Base-by-base conservation (phyloP, 2,797 vertebrate genomes). In the Spinus olivaceus region DNA sequence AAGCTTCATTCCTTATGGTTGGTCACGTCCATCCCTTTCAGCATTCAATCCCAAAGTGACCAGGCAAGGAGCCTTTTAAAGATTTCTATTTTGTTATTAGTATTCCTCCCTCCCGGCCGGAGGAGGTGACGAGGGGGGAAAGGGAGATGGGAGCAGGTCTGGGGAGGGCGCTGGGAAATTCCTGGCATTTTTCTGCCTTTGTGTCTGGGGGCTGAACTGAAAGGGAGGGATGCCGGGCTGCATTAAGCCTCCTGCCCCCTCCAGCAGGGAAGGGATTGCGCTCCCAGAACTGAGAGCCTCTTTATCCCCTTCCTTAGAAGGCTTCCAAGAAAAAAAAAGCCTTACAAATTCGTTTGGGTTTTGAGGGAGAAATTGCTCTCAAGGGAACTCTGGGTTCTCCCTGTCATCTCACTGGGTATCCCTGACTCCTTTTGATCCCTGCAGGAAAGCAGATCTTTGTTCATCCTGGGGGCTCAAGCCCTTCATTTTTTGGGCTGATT, bases 171-270 rank as follows among this genome's bases (percentile, higher is more conserved):
- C 95, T 95, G 96, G 97, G 97, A 97, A 97, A 98, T 98, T 98
- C 98, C 95, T 98, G 59, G 50, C 97, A 98, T 98, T 97, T 97
- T 98, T 97, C 85, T 95, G 93, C 95, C 93, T 98, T 98, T 98
- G 97, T 98, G 91, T 97, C 95, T 95, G 94, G 95, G 91, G 96
- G 83, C 82, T 97, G 97, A 98, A 95, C 92, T 95, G 85, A 93
- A 96, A 96, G 66, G 90, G 50, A 93, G 85, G 73, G 92, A 96
- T 92, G 95, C 74, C 77, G 95, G 94, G 87, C 94, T 59, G 76
- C n/a, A 56, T 70, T 90, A 92, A 96, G 80, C 83, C 90, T 95
- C 89, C 89, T 79, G 79, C 94, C 91, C 79, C 81, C 96, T 94
- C 93, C 92, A 97, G 96, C 96, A 97, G 87, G 37, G 95, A 97